Evolutionary conservation across 2,113 vertebrate genomes (phyloP), one percentile per base, ranked within the genome.

Genomic region (Amazona vittata): DNA sequence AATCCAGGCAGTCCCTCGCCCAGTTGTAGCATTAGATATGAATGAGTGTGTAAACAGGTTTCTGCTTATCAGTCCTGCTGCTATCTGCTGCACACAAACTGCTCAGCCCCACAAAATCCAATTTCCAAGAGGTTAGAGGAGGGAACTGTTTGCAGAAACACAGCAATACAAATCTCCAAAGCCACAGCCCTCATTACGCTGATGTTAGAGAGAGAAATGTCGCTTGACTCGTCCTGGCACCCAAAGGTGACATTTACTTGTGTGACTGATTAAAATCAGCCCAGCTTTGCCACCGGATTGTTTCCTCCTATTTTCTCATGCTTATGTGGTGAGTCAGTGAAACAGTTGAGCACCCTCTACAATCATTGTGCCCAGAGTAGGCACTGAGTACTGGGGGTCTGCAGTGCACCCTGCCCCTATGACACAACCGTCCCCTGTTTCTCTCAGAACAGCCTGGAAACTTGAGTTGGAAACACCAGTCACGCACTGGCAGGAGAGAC

Each of bases 71-170:
- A 95, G 90, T 79, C 62, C 76, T 9, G 6, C 96, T 73, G 92
- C 87, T 97, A 95, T 94, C 96, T 94, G 82, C 95, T 88, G 90
- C 86, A 89, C 83, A 90, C 95, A 96, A 97, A 96, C 95, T 75
- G 93, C 90, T 92, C 95, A 91, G 85, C 86, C 89, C 83, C 19
- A 21, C 91, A 74, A 97, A 97, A 97, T 97, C 95, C 96, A 97
- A 97, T 97, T 97, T 97, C 92, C 91, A 83, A 83, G 93, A 89
- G 85, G 90, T 93, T 93, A 91, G 79, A 94, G 93, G 86, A 96
- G 85, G 89, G 79, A 95, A 86, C 86, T 96, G 91, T 94, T 97
- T 96, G 81, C 93, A 94, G 96, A 96, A 97, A 92, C 88, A 93
- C 55, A 93, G 93, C 85, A 89, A 63, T 83, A 90, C 95, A 96